phyloP scores from a whole-genome alignment of 2,888 invertebrate species.

The Eupithecia insigniata region DNA sequence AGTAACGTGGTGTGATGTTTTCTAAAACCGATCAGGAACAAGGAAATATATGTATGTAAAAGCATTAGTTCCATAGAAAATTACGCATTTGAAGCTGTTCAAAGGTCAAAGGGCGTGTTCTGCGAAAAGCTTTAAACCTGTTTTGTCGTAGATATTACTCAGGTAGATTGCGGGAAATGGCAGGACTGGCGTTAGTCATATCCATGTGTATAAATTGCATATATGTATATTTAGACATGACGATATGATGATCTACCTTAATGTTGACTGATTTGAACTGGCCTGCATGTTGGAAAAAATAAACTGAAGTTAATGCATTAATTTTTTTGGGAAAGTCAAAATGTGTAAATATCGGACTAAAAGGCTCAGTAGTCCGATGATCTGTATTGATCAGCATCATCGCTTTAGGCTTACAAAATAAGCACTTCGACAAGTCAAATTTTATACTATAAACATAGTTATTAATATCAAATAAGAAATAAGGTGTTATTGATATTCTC shows the following conservation, averaged over 20 bases:
- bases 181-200: conserved; percentile 8
- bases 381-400: too few species aligned
- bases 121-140: conserved; percentile 20
- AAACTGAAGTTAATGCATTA: too few species aligned
- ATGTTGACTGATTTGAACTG: background rate
- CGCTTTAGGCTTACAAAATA: too few species aligned
- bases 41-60: conserved; percentile 30
- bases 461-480: too few species aligned
- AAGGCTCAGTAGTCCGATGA: too few species aligned
- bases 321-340: too few species aligned
- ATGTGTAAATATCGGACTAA: too few species aligned
- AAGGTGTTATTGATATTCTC: too few species aligned
- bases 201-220: background rate
- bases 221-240: conserved; percentile 9
- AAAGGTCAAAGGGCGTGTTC: conserved; percentile 40
- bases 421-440: too few species aligned
- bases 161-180: conserved; percentile 20
- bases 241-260: background rate
- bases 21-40: conserved; percentile 30
- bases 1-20: conserved; percentile 11
- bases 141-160: conserved; percentile 27
- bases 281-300: background rate
- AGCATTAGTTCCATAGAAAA: conserved; percentile 22
- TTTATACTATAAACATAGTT: too few species aligned
- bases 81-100: conserved; percentile 24